Evolutionary conservation across 2,113 vertebrate genomes (phyloP).

Genomic region (Tetrax tetrax): DNA sequence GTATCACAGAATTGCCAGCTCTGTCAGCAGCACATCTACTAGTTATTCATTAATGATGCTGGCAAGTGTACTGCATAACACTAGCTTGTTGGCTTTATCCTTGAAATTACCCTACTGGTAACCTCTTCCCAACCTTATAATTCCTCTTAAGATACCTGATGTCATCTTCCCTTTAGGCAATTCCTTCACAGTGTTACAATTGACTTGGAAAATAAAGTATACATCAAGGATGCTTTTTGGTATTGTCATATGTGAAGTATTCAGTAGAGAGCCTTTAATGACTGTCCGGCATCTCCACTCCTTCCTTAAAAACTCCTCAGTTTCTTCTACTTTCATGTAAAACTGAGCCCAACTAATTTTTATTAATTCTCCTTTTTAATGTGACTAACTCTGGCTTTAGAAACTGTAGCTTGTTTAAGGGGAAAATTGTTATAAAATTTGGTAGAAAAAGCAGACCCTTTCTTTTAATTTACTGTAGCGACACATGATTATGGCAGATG

Average conservation of each 20-base stretch:
- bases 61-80: background rate
- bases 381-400: background rate
- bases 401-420: background rate
- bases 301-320: background rate
- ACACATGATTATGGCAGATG: rapidly evolving
- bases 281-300: background rate
- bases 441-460: background rate
- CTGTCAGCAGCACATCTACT: background rate
- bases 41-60: slow-evolving; percentile 16
- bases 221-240: background rate
- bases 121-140: background rate
- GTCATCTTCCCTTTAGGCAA: background rate
- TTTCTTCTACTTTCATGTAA: background rate
- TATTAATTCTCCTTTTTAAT: background rate
- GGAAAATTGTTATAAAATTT: background rate
- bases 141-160: background rate
- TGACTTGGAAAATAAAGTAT: background rate
- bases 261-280: background rate
- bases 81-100: background rate
- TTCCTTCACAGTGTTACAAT: background rate
- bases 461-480: background rate
- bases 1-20: background rate
- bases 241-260: background rate
- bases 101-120: slow-evolving; percentile 1
- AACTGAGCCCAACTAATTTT: background rate